phyloP scores from a whole-genome alignment of 2,113 vertebrate species.

The Colistium nudipinnis region DNA sequence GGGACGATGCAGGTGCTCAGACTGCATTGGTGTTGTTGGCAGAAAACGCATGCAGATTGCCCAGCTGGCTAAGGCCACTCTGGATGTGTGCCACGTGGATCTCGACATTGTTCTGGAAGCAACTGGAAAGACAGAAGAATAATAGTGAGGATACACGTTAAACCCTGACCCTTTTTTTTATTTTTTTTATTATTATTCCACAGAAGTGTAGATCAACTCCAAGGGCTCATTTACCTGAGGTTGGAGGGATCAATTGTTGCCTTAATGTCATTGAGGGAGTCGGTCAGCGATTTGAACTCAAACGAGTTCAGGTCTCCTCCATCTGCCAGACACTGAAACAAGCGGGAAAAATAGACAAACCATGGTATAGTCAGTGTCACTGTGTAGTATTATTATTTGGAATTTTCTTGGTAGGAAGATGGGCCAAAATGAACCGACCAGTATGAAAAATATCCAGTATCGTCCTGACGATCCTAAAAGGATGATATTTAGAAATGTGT shows the following conservation, averaged over 20 bases:
- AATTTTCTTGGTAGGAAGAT: too few species aligned
- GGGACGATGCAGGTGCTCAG: slow-evolving; percentile 76
- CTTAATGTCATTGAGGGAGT: slow-evolving; percentile 98
- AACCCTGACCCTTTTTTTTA: too few species aligned
- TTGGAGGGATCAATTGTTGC: slow-evolving; percentile 95
- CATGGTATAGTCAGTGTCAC: neutral
- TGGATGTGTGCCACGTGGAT: slow-evolving; percentile 99
- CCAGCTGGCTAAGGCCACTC: slow-evolving; percentile 98
- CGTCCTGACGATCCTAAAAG: too few species aligned
- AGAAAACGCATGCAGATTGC: slow-evolving; percentile 95
- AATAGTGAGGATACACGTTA: neutral
- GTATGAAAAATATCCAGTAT: neutral
- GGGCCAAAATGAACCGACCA: too few species aligned
- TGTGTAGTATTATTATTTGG: too few species aligned
- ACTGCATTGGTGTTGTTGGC: slow-evolving; percentile 97
- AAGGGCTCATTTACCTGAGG: slow-evolving; percentile 86
- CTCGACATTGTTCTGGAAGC: slow-evolving; percentile 99
- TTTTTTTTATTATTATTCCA: too few species aligned
- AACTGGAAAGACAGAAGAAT: slow-evolving; percentile 78
- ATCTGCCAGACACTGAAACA: slow-evolving; percentile 93
- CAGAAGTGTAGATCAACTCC: neutral
- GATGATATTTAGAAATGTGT: neutral
- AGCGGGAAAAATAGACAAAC: slow-evolving; percentile 32
- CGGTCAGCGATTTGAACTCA: slow-evolving; percentile 98
- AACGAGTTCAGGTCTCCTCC: slow-evolving; percentile 98